A percentile compares a stretch with the other conserved stretches of the same genome.
These are phyloP conservation scores for Amphimallon solstitiale DNA, from an alignment of 2,888 invertebrate species.

Conservation along the genomic window DNA sequence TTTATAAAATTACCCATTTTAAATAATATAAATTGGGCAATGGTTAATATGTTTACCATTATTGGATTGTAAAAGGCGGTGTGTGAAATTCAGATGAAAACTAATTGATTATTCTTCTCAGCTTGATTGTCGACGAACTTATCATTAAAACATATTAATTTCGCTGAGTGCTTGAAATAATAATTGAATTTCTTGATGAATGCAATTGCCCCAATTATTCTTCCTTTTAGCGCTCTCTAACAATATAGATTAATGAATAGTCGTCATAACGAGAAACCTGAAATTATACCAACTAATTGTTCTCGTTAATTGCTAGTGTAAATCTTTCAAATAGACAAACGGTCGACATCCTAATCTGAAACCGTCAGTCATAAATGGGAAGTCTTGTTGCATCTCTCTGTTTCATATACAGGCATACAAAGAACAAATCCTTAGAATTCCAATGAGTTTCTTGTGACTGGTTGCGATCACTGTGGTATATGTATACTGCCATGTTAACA, in stretches of 20 bases:
- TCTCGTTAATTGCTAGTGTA: constrained; percentile 34
- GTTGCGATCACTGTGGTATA: no score
- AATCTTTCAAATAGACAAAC: constrained; percentile 35
- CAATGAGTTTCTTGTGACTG: no score
- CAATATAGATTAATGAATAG: constrained; percentile 36
- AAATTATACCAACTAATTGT: constrained; percentile 32
- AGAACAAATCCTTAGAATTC: no score
- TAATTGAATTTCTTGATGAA: constrained; percentile 3
- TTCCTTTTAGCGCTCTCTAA: constrained; percentile 6
- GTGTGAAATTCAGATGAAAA: not conserved
- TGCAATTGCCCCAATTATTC: constrained; percentile 24
- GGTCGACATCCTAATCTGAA: constrained; percentile 33
- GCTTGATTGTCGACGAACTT: not conserved
- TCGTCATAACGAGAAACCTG: constrained; percentile 11
- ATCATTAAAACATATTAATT: constrained; percentile 15
- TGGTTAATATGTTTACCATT: no score
- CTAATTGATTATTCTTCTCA: not conserved
- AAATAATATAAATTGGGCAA: no score
- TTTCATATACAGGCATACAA: no score
- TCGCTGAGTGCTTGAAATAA: constrained; percentile 1
- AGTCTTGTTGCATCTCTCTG: constrained; percentile 12
- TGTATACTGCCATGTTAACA: no score
- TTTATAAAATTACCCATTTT: no score
- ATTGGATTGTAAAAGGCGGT: no score
- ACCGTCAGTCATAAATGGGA: constrained; percentile 31